Evolutionary conservation across 2,797 vertebrate species (phyloP).

Genomic region (Neosilurus mollespiculum): DNA sequence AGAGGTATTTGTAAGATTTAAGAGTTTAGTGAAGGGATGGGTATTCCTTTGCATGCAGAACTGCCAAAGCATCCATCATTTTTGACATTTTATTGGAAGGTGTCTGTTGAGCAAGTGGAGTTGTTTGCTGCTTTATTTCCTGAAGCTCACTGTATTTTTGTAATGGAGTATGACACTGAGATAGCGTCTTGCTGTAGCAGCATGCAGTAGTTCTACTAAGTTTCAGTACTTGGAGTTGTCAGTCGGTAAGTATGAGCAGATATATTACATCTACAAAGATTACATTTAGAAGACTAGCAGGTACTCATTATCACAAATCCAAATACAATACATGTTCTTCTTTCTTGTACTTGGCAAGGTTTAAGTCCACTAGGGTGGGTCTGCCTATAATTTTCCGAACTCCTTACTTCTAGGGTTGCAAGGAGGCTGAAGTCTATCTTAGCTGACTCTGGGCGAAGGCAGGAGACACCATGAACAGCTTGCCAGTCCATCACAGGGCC

Average conservation of each 20-base stretch:
- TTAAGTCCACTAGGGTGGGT: too few relatives aligned
- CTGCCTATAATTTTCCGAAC: too few relatives aligned
- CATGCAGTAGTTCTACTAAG: not conserved
- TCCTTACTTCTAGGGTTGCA: too few relatives aligned
- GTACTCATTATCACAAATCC: not conserved
- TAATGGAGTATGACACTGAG: not conserved
- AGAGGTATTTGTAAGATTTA: slow-evolving; percentile 2
- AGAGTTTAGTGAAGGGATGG: slow-evolving; percentile 5
- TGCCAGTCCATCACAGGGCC: too few relatives aligned
- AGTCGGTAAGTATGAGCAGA: not conserved
- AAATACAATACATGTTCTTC: not conserved
- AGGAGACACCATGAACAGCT: too few relatives aligned
- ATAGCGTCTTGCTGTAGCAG: not conserved
- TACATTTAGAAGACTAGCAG: not conserved
- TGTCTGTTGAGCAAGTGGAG: not conserved
- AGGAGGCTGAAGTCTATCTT: too few relatives aligned
- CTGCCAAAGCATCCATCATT: not conserved
- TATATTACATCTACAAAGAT: not conserved
- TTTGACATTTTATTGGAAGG: not conserved
- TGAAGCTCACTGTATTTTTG: not conserved
- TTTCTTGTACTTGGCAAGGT: too few relatives aligned
- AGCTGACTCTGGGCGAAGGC: too few relatives aligned
- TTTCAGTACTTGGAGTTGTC: not conserved
- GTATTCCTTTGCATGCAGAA: slow-evolving; percentile 11
- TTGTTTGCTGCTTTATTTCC: slow-evolving; percentile 6